Conservation (phyloP, 1,140 invertebrate species). For the Zeugodacus cucurbitae region DNA sequence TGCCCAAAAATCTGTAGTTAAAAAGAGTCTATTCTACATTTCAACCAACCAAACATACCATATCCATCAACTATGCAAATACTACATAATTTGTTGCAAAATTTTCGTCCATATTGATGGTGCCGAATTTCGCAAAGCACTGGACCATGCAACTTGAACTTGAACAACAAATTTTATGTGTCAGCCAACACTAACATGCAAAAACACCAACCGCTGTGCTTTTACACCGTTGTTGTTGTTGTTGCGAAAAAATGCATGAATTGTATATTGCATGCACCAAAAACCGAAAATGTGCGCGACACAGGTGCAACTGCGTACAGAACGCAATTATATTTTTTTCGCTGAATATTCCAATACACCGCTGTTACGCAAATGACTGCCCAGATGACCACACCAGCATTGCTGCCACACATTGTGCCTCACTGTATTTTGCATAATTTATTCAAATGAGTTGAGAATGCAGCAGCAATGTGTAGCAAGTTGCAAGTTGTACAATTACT, state of each 20-base stretch:
- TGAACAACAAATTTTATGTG: conserved; percentile 24
- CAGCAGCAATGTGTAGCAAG: not conserved
- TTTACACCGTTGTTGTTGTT: not conserved
- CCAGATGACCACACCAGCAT: not conserved
- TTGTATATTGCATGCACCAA: not conserved
- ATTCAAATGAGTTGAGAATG: conserved; percentile 5
- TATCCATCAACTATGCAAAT: too few relatives aligned
- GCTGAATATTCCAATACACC: not conserved
- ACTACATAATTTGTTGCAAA: not conserved
- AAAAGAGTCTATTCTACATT: too few relatives aligned
- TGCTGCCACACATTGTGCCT: not conserved
- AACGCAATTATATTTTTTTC: not conserved
- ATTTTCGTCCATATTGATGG: not conserved
- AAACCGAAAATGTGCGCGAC: not conserved
- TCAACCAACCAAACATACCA: too few relatives aligned
- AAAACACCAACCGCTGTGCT: not conserved
- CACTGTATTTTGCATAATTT: conserved; percentile 17
- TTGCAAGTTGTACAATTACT: not conserved
- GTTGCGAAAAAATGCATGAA: not conserved
- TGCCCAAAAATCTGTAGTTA: too few relatives aligned
- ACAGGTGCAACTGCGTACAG: not conserved
- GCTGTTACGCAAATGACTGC: not conserved
- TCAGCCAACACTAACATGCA: not conserved
- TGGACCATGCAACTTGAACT: conserved; percentile 34
- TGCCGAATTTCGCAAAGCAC: not conserved